Evolutionary conservation across 1,140 invertebrate genomes (phyloP).

Genomic region (Metaphire vulgaris): DNA sequence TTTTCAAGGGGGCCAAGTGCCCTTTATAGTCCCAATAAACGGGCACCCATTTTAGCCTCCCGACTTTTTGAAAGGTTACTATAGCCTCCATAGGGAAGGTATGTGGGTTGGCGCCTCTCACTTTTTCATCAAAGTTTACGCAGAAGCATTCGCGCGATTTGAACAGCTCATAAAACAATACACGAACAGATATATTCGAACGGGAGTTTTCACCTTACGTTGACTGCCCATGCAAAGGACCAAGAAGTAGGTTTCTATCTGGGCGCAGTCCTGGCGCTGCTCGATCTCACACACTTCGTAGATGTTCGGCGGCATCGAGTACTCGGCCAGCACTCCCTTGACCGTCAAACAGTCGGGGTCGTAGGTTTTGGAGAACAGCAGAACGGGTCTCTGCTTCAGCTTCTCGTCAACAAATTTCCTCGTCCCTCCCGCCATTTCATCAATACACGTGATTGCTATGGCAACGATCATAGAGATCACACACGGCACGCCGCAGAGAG

Average conservation of each 20-base stretch:
- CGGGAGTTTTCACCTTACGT: constrained; percentile 42
- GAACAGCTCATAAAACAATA: neutral
- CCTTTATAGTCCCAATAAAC: too few relatives aligned
- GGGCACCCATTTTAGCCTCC: neutral
- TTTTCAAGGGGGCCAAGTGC: too few relatives aligned
- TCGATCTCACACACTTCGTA: constrained; percentile 46
- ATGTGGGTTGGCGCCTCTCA: neutral
- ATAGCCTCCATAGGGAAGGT: neutral
- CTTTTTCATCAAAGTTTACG: neutral
- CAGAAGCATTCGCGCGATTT: neutral
- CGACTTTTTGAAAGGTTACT: neutral
- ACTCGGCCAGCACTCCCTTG: constrained; percentile 37
- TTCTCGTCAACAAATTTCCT: constrained; percentile 44
- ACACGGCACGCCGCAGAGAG: too few relatives aligned
- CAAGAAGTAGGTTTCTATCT: constrained; percentile 49
- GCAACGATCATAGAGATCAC: too few relatives aligned
- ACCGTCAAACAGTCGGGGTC: constrained; percentile 38
- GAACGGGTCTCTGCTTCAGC: constrained; percentile 40
- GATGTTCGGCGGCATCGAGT: constrained; percentile 32
- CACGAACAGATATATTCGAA: too few relatives aligned
- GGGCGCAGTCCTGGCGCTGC: constrained; percentile 41
- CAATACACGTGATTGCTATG: neutral
- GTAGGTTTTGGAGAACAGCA: constrained; percentile 45
- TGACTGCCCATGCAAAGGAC: constrained; percentile 43
- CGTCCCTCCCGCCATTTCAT: constrained; percentile 33